Percentiles rank a stretch among this genome's conserved stretches.
These are phyloP conservation scores for Bombylius discolor DNA, from an alignment of 2,888 invertebrate species.

Conservation along the genomic window DNA sequence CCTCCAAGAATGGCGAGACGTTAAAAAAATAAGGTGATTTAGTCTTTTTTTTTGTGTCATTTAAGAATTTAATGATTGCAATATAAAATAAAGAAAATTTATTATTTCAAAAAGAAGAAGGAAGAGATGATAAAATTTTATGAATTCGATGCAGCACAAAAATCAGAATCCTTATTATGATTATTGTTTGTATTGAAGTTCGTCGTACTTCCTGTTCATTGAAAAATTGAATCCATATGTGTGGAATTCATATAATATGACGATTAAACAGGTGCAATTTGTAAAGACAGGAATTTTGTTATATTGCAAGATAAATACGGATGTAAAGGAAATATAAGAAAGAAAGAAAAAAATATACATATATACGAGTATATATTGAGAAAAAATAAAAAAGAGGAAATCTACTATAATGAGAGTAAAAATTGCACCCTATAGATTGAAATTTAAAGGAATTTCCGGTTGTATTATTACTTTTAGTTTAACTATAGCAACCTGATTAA, in stretches of 20 bases:
- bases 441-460: not conserved
- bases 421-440: not conserved
- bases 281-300: constrained; percentile 2
- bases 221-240: not conserved
- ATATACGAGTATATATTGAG: too few relatives aligned
- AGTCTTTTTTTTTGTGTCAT: too few relatives aligned
- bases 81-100: too few relatives aligned
- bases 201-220: not conserved
- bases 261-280: constrained; percentile 5
- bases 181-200: not conserved
- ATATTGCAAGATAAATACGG: too few relatives aligned
- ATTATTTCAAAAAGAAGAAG: too few relatives aligned
- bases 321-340: not conserved
- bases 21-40: too few relatives aligned
- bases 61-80: too few relatives aligned
- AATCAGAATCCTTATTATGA: too few relatives aligned
- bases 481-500: not conserved
- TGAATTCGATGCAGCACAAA: too few relatives aligned
- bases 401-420: not conserved
- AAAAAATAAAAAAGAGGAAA: not conserved
- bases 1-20: too few relatives aligned
- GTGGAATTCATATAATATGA: not conserved
- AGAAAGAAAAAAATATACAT: not conserved
- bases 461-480: not conserved
- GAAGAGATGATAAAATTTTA: too few relatives aligned